These are phyloP conservation scores for Pygoscelis antarcticus DNA, from an alignment of 2,113 vertebrate genomes.

Conservation along the genomic window DNA sequence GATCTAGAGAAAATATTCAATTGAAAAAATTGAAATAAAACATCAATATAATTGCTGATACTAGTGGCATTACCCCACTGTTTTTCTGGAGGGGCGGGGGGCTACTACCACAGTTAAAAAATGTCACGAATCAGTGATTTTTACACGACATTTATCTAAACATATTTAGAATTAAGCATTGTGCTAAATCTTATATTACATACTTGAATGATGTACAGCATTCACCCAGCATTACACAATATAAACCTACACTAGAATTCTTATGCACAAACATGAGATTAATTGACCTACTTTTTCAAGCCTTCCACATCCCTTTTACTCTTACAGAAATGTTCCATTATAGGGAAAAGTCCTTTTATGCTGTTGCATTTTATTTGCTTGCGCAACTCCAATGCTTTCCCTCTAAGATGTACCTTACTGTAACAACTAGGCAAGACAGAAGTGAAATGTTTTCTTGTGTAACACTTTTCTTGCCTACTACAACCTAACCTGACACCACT, in stretches of 20 bases:
- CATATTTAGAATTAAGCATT: background rate
- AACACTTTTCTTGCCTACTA: background rate
- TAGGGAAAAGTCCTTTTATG: slow-evolving; percentile 34
- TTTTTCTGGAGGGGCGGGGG: background rate
- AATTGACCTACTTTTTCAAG: slow-evolving; percentile 58
- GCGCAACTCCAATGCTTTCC: background rate
- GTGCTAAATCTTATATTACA: background rate
- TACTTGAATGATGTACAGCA: background rate
- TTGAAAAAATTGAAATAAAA: background rate
- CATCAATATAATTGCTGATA: background rate
- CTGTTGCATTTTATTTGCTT: slow-evolving; percentile 19
- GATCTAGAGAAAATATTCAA: background rate
- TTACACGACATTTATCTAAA: background rate
- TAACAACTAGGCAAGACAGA: background rate
- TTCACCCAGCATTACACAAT: background rate
- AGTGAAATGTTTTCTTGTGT: background rate
- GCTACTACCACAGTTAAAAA: slow-evolving; percentile 1
- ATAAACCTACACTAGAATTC: slow-evolving; percentile 34
- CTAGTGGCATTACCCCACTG: background rate
- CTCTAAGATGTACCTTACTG: background rate
- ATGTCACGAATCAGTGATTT: background rate
- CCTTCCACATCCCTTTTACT: background rate
- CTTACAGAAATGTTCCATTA: slow-evolving; percentile 44
- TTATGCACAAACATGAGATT: slow-evolving; percentile 61
- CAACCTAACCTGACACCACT: background rate